Percentiles rank a stretch among this genome's conserved stretches.
These are phyloP conservation scores for Tachysurus vachellii DNA, from an alignment of 2,113 vertebrate genomes.

Conservation along the genomic window DNA sequence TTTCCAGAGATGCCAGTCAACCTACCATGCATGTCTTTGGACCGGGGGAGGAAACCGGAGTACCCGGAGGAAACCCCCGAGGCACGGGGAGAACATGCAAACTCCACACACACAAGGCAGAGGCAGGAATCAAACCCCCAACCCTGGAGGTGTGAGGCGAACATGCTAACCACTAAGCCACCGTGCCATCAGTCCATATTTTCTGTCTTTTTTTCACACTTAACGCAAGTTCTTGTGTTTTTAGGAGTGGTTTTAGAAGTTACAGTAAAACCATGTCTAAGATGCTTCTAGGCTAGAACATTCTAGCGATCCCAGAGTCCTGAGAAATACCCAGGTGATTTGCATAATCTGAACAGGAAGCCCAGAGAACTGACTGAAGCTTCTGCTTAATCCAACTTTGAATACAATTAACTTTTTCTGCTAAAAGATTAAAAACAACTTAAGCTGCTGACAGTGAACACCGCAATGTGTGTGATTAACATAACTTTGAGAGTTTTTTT, in stretches of 20 bases:
- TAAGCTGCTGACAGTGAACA: background rate
- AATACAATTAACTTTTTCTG: background rate
- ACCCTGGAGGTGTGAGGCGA: too few species aligned
- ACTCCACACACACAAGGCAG: too few species aligned
- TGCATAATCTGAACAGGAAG: background rate
- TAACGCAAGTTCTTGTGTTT: background rate
- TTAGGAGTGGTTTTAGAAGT: background rate
- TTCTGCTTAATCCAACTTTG: background rate
- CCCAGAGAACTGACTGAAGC: background rate
- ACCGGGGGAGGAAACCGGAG: too few species aligned
- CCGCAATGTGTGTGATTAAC: background rate
- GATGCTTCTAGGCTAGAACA: background rate
- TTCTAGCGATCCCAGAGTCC: background rate
- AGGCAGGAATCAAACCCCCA: too few species aligned
- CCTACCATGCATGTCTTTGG: too few species aligned
- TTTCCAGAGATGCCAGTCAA: too few species aligned
- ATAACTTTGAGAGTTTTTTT: background rate
- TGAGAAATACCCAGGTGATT: background rate
- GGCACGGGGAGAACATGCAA: too few species aligned
- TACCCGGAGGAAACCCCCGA: too few species aligned
- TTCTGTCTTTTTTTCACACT: background rate
- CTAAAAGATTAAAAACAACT: background rate
- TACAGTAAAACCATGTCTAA: background rate
- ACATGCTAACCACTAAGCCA: too few species aligned
- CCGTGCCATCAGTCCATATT: background rate